A percentile compares a stretch with the other conserved stretches of the same genome.
These are phyloP conservation scores for Hydractinia echinata DNA, from an alignment of 30 jellyfish, hydroid and myxozoan species.

Conservation along the genomic window DNA sequence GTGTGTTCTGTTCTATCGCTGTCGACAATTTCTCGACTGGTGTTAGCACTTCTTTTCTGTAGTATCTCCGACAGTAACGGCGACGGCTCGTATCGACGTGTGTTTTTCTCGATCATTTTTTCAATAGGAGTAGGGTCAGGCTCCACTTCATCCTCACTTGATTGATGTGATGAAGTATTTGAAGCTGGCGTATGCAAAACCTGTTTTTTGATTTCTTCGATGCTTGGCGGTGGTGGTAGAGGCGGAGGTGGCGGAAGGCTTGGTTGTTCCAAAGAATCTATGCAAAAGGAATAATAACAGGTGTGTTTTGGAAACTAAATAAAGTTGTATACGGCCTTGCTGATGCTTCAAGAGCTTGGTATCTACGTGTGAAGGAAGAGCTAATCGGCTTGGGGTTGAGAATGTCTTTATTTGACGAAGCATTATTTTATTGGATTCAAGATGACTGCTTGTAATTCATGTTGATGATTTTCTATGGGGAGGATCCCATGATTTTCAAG, in stretches of 20 bases:
- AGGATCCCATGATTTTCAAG: too few relatives aligned
- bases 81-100: constrained; percentile 26
- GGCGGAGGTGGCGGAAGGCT: constrained; percentile 37
- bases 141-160: background rate
- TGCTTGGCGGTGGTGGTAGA: constrained; percentile 24
- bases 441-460: too few relatives aligned
- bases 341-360: too few relatives aligned
- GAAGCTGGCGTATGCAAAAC: background rate
- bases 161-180: too few relatives aligned
- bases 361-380: too few relatives aligned
- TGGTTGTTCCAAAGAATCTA: background rate
- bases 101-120: background rate
- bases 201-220: constrained; percentile 17
- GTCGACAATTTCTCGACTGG: background rate
- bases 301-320: too few relatives aligned
- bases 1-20: background rate
- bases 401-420: too few relatives aligned
- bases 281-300: too few relatives aligned
- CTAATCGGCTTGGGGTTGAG: too few relatives aligned
- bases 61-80: constrained; percentile 17
- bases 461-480: too few relatives aligned
- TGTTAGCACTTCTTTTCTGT: background rate
- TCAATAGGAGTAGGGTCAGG: background rate
- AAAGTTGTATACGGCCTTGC: too few relatives aligned
- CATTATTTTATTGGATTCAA: too few relatives aligned